phyloP scores from a whole-genome alignment of 1,140 invertebrate species.

The Hyles euphorbiae region DNA sequence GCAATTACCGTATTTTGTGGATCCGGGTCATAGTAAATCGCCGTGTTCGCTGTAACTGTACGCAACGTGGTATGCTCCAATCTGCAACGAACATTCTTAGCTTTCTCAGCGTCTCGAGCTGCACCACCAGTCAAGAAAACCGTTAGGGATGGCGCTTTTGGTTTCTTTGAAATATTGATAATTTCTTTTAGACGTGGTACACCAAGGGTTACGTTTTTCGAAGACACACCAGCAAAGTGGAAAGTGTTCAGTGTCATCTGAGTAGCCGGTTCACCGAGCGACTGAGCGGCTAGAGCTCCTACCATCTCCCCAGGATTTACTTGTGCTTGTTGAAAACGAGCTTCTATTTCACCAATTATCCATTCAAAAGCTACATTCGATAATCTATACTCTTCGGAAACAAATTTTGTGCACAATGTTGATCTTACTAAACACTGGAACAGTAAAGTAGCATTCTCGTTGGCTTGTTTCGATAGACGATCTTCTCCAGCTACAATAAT shows the following conservation, averaged over 20 bases:
- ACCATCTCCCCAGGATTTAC: conserved; percentile 98
- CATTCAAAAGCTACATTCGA: conserved; percentile 98
- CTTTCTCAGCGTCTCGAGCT: conserved; percentile 98
- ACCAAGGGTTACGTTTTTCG: conserved; percentile 99
- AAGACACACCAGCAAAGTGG: conserved; percentile 99
- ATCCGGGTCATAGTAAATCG: conserved; percentile 99
- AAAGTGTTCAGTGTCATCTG: conserved; percentile 99
- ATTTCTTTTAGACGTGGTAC: conserved; percentile 98
- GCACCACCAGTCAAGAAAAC: conserved; percentile 97
- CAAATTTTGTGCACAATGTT: conserved; percentile 95
- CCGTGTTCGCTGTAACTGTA: conserved; percentile 98
- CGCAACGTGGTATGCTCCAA: conserved; percentile 98
- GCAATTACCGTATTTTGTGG: conserved; percentile 98
- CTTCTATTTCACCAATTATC: conserved; percentile 99
- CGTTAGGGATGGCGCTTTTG: conserved; percentile 98
- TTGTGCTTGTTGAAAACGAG: conserved; percentile 97
- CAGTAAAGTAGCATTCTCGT: conserved; percentile 97
- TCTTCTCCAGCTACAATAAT: conserved; percentile 97
- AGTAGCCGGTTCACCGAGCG: conserved; percentile 98
- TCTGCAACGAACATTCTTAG: conserved; percentile 98
- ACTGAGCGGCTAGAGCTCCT: conserved; percentile 98
- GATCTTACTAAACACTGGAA: conserved; percentile 98
- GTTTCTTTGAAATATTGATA: conserved; percentile 99
- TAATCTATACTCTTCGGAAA: conserved; percentile 96
- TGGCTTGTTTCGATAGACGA: conserved; percentile 95